A percentile compares a stretch with the other conserved stretches of the same genome.
Conservation (phyloP, 2,113 vertebrate species). For the Bolborhynchus lineola region DNA sequence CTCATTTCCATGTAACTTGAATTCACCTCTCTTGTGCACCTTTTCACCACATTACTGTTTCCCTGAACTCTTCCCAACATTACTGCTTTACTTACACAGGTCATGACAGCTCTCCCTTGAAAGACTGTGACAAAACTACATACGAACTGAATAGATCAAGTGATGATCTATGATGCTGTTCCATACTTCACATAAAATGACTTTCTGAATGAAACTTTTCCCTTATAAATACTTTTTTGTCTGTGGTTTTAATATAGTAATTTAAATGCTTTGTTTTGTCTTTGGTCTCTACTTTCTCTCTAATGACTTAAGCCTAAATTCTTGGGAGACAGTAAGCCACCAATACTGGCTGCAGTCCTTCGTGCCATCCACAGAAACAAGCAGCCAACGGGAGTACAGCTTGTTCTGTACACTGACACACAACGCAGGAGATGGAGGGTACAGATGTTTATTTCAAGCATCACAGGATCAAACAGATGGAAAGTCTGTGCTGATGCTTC, state of each 20-base stretch:
- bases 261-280: neutral
- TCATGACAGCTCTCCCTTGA: neutral
- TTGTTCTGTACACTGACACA: constrained; percentile 71
- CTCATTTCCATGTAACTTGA: neutral
- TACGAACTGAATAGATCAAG: neutral
- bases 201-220: neutral
- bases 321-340: constrained; percentile 63
- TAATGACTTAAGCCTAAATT: constrained; percentile 68
- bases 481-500: constrained; percentile 78
- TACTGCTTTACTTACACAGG: neutral
- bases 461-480: constrained; percentile 72
- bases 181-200: neutral
- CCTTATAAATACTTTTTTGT: neutral
- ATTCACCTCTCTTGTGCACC: neutral
- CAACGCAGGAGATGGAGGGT: constrained; percentile 53
- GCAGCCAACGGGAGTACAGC: constrained; percentile 66
- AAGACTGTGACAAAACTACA: neutral
- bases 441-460: constrained; percentile 76
- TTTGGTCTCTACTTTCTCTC: neutral
- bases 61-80: neutral
- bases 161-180: neutral
- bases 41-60: neutral
- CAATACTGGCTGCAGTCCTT: constrained; percentile 72
- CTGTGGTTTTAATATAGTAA: neutral
- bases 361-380: constrained; percentile 71